A percentile compares a stretch with the other conserved stretches of the same genome.
Evolutionary conservation across 2,888 invertebrate species (phyloP).

Genomic region (Epirrhoe tristata): DNA sequence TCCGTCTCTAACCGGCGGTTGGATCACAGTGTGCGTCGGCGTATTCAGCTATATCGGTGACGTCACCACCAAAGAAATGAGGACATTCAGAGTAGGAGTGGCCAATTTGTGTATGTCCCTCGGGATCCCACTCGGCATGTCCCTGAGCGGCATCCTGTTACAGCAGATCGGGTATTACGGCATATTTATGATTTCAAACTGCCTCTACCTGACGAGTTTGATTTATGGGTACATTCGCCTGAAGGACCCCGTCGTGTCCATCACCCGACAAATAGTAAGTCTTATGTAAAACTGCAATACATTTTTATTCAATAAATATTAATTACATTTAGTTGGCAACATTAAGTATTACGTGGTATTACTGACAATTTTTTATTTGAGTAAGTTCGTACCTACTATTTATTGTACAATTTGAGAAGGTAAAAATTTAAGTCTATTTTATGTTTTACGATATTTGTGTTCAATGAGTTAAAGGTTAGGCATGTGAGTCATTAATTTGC

Average conservation of each 20-base stretch:
- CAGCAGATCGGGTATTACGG: slow-evolving; percentile 82
- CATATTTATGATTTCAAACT: slow-evolving; percentile 80
- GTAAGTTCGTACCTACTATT: too few species aligned
- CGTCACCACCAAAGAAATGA: slow-evolving; percentile 84
- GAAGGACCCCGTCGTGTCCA: slow-evolving; percentile 74
- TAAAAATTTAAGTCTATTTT: not conserved
- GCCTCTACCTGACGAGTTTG: slow-evolving; percentile 81
- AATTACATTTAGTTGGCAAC: not conserved
- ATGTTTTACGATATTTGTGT: slow-evolving; percentile 29
- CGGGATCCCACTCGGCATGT: slow-evolving; percentile 86
- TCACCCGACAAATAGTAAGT: slow-evolving; percentile 75
- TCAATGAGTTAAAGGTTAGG: slow-evolving; percentile 39
- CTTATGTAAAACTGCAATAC: not conserved
- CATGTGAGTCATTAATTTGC: slow-evolving; percentile 40
- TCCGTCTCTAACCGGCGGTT: slow-evolving; percentile 84
- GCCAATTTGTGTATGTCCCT: slow-evolving; percentile 87
- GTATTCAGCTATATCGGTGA: slow-evolving; percentile 88
- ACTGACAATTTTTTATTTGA: too few species aligned
- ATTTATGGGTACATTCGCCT: slow-evolving; percentile 80
- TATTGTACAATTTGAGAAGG: too few species aligned
- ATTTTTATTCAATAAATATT: not conserved
- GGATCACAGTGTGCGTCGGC: slow-evolving; percentile 86
- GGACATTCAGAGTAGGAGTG: slow-evolving; percentile 87
- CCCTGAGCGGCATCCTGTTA: slow-evolving; percentile 82
- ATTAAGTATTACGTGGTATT: not conserved